Conservation (phyloP, 2,113 vertebrate species). For the Protomyctophum bolini region DNA sequence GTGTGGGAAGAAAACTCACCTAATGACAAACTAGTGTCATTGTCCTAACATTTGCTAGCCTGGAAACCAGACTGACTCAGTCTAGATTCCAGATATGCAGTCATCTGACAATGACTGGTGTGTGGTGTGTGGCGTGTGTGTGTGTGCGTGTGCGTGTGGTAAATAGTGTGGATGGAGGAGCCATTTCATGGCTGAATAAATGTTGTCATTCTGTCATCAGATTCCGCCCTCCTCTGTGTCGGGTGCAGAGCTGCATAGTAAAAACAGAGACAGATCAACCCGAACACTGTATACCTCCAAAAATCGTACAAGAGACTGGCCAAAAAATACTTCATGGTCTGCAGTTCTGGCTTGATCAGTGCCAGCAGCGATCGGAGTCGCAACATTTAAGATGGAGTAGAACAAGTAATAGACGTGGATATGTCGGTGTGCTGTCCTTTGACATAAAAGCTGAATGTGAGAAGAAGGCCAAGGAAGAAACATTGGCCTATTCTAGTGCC, state of each 20-base stretch:
- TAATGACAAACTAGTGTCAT: no score
- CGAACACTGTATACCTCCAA: slow-evolving; percentile 65
- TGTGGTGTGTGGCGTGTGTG: no score
- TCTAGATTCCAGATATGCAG: no score
- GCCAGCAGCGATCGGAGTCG: slow-evolving; percentile 65
- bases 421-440: slow-evolving; percentile 83
- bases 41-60: no score
- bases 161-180: not conserved
- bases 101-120: no score
- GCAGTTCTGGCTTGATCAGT: slow-evolving; percentile 62
- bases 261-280: slow-evolving; percentile 80
- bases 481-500: no score
- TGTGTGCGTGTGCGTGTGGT: no score
- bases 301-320: slow-evolving; percentile 56
- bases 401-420: slow-evolving; percentile 81
- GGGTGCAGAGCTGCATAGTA: slow-evolving; percentile 86
- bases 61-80: no score
- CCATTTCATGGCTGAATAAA: slow-evolving; percentile 62
- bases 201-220: slow-evolving; percentile 72
- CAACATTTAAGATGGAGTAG: slow-evolving; percentile 65
- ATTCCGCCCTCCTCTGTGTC: slow-evolving; percentile 44
- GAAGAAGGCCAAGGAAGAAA: slow-evolving; percentile 48
- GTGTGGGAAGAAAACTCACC: no score
- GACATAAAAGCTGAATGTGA: slow-evolving; percentile 90
- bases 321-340: slow-evolving; percentile 49